Percentiles rank a stretch among this genome's conserved stretches.
phyloP scores from a whole-genome alignment of 2,797 vertebrate genomes.

The Sebastes itinus region DNA sequence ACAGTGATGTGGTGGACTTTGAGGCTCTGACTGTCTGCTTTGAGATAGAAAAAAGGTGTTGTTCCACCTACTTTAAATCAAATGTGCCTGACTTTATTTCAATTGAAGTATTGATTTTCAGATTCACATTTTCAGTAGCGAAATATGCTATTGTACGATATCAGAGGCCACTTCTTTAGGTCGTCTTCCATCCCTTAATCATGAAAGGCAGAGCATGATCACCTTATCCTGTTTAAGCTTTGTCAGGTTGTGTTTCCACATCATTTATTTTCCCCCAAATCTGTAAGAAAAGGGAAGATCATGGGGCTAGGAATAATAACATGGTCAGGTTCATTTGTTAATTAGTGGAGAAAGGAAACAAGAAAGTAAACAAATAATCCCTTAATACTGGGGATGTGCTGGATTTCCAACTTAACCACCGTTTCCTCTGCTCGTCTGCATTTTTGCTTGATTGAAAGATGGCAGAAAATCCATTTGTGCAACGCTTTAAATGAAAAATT shows the following conservation, averaged over 20 bases:
- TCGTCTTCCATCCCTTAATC: background rate
- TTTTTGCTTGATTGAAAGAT: constrained; percentile 38
- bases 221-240: too few species aligned
- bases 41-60: background rate
- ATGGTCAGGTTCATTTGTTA: background rate
- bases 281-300: background rate
- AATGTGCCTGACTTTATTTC: background rate
- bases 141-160: background rate
- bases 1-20: background rate
- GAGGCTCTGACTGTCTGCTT: background rate
- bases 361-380: background rate
- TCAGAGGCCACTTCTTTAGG: background rate
- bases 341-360: background rate
- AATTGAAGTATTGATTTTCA: background rate
- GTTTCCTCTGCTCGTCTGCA: constrained; percentile 1
- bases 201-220: fast-evolving
- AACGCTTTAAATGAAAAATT: constrained; percentile 44
- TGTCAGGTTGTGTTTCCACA: too few species aligned
- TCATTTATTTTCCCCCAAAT: background rate
- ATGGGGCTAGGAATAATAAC: background rate
- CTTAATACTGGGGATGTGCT: background rate
- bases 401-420: constrained; percentile 5
- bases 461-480: constrained; percentile 31
- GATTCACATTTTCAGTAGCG: background rate
- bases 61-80: background rate